A percentile compares a stretch with the other conserved stretches of the same genome.
phyloP scores from a whole-genome alignment of 1,140 invertebrate genomes.

The Nephotettix cincticeps region DNA sequence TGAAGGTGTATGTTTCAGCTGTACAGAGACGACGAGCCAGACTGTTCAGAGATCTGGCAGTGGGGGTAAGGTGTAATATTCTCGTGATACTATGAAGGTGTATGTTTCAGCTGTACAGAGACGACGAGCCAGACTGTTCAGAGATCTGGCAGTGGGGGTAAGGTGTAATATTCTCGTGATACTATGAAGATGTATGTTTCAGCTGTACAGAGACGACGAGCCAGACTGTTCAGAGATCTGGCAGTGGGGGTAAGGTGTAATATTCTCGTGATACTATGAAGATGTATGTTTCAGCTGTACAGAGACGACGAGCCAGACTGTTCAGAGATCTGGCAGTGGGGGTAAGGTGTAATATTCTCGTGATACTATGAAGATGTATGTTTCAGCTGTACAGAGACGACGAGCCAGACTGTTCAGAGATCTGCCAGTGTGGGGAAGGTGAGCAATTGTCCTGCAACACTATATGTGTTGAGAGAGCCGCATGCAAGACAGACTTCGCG shows the following conservation, averaged over 20 bases:
- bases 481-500: constrained; percentile 81
- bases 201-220: constrained; percentile 85
- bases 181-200: too few species aligned
- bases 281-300: constrained; percentile 74
- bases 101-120: too few species aligned
- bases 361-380: constrained; percentile 55
- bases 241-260: constrained; percentile 71
- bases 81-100: too few species aligned
- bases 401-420: constrained; percentile 78
- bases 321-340: constrained; percentile 78
- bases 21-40: too few species aligned
- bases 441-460: constrained; percentile 78
- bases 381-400: constrained; percentile 80
- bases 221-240: constrained; percentile 80
- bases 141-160: too few species aligned
- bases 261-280: constrained; percentile 77
- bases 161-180: too few species aligned
- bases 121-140: too few species aligned
- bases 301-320: constrained; percentile 81
- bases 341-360: constrained; percentile 67
- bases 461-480: constrained; percentile 78
- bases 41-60: too few species aligned
- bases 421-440: constrained; percentile 75
- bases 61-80: too few species aligned
- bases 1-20: too few species aligned